Evolutionary conservation across 2,797 vertebrate species (phyloP), one percentile per base, ranked within the genome.

Genomic region (Chiropotes sagulatus): DNA sequence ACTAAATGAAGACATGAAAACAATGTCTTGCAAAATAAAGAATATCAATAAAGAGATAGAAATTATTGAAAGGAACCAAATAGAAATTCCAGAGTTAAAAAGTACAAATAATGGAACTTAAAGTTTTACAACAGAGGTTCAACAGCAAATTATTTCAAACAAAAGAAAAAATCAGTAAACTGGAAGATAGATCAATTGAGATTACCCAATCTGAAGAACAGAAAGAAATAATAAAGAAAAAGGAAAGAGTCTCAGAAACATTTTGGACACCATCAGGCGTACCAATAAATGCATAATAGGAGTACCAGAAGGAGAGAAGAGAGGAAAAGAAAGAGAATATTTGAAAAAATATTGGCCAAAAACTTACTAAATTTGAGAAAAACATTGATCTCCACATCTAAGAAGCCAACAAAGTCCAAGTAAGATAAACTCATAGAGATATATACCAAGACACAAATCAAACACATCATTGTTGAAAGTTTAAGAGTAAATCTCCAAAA

Each of bases 171-270:
- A 57, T 33, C n/a, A 85, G 44, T 26, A 85, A 85, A n/a, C 79
- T 13, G 44, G 14, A 90, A 89, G 72, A 57, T 1, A 81, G 12
- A 3, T 88, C 78, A 50, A 4, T 12, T 70, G 11, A 30, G n/a
- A 70, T 82, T 39, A 88, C 28, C 7, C 26, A 67, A 26, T 82
- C 10, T 15, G 1, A 82, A 57, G 44, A 82, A 92, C 19, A 75
- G 28, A 80, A 80, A 89, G 39, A 94, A 79, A 94, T 11, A 88
- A 73, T 73, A n/a, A 92, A 83, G 28, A 14, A 92, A 94, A 92
- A 80, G 28, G 17, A 84, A 90, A 58, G 30, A 41, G 67, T 90
- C 48, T 80, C 64, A 75, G 44, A 80, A 80, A 73, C 3, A 80
- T 72, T 1, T 36, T 80, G 81, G 41, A 75, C 12, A 46, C 33